A percentile compares a stretch with the other conserved stretches of the same genome.
Conservation (phyloP, 2,113 vertebrate species). For the Lagopus muta region DNA sequence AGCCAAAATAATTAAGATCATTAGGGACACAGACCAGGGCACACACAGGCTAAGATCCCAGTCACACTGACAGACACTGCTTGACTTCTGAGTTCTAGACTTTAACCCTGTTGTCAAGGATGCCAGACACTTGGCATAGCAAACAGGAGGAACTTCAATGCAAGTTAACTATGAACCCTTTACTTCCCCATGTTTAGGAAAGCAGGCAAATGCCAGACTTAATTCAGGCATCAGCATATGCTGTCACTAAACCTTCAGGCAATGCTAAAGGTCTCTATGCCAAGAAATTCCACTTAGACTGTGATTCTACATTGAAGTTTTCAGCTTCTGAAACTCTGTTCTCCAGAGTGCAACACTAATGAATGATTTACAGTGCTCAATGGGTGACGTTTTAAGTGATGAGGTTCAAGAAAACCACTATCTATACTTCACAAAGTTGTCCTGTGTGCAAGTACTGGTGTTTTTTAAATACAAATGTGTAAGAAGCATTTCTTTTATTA, state of each 20-base stretch:
- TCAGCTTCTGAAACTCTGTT: not conserved
- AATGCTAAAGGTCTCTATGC: rapidly evolving
- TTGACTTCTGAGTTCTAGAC: not conserved
- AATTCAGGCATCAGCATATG: not conserved
- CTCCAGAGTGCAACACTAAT: not conserved
- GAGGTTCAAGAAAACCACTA: not conserved
- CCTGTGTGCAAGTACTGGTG: not conserved
- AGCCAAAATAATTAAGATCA: not conserved
- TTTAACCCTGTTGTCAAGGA: rapidly evolving
- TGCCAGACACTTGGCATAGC: not conserved
- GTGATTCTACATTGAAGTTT: not conserved
- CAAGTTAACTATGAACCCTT: not conserved
- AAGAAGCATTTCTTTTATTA: not conserved
- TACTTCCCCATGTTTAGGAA: not conserved
- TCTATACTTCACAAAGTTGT: not conserved
- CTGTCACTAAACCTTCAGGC: not conserved
- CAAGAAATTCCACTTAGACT: not conserved
- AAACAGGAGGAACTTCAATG: not conserved
- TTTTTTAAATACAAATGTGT: not conserved
- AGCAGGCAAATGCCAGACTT: not conserved
- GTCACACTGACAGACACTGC: not conserved
- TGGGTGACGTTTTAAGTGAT: not conserved
- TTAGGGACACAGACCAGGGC: not conserved
- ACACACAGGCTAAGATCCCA: not conserved
- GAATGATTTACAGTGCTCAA: not conserved